Conservation (phyloP, 2,113 vertebrate species). For the Cyprinus carpio region DNA sequence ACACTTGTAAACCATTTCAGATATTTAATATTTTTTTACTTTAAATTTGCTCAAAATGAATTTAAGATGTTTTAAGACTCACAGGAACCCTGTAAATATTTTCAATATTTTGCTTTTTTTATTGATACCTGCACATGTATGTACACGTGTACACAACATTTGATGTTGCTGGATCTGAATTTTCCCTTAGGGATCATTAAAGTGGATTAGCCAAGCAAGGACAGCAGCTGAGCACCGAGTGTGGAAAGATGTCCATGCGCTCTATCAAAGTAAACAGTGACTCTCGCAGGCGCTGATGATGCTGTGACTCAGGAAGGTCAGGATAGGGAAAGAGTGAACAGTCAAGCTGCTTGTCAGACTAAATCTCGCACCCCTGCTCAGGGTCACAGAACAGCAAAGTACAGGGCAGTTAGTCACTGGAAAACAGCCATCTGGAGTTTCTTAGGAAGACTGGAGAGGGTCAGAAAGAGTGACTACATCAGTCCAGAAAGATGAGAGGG, state of each 20-base stretch:
- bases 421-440: slow-evolving; percentile 36
- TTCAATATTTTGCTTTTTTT: background rate
- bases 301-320: background rate
- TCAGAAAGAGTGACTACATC: background rate
- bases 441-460: background rate
- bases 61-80: background rate
- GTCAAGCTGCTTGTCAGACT: slow-evolving; percentile 25
- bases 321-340: slow-evolving; percentile 1
- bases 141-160: background rate
- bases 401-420: slow-evolving; percentile 10
- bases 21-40: background rate
- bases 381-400: slow-evolving; percentile 19
- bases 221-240: slow-evolving; percentile 25
- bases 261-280: slow-evolving; percentile 16
- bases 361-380: background rate
- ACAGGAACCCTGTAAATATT: background rate
- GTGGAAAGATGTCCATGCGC: background rate
- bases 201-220: slow-evolving; percentile 9
- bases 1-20: background rate
- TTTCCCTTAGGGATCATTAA: slow-evolving; percentile 21
- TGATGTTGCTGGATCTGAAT: background rate
- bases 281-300: background rate
- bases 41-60: background rate
- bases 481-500: slow-evolving; percentile 9
- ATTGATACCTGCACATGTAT: slow-evolving; percentile 1